Evolutionary conservation across 2,113 vertebrate species (phyloP), one percentile per base, ranked within the genome.

Genomic region (Leucoraja erinaceus): DNA sequence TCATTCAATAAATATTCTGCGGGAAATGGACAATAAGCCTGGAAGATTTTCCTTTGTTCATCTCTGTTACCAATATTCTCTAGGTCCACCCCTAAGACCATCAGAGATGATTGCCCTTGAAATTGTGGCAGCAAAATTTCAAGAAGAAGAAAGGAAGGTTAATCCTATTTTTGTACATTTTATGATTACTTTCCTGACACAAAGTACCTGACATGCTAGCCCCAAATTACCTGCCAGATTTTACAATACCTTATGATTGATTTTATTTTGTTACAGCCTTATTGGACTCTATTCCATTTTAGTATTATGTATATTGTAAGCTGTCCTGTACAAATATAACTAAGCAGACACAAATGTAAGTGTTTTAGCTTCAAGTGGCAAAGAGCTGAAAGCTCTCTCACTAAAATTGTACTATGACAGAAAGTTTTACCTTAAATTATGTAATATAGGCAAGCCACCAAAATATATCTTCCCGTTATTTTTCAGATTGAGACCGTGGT

Each of bases 401-500:
- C 93, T 56, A 93, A 75, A 94, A 93, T 56, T 93, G 93, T 56
- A 92, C 76, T 47, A 91, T 1, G 38, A 4, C 18, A 91, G 88
- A 88, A 88, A 91, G 31, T 68, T 90, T 5, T 91, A 99, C 99
- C 99, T 99, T 95, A 99, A 96, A 94, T 98, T 99, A 94, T 97
- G 97, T 76, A 97, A 94, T 0, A 97, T 97, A 91, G 98, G 98
- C 94, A 99, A 94, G 66, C 99, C 99, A 90, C 98, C 98, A 94
- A 99, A 99, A 96, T 98, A 99, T 94, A 99, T 99, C 95, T 97
- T 98, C 93, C 99, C 98, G 4, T 97, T 95, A 28, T 97, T 96
- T 95, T 96, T 98, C 92, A 99, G 96, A 95, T 99, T 99, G 93
- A 99, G 97, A 75, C 99, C 98, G 25, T 97, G 97, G 93, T 98